Evolutionary conservation across 30 jellyfish, hydroid and myxozoan genomes (phyloP).

Genomic region (Turritopsis dohrnii): DNA sequence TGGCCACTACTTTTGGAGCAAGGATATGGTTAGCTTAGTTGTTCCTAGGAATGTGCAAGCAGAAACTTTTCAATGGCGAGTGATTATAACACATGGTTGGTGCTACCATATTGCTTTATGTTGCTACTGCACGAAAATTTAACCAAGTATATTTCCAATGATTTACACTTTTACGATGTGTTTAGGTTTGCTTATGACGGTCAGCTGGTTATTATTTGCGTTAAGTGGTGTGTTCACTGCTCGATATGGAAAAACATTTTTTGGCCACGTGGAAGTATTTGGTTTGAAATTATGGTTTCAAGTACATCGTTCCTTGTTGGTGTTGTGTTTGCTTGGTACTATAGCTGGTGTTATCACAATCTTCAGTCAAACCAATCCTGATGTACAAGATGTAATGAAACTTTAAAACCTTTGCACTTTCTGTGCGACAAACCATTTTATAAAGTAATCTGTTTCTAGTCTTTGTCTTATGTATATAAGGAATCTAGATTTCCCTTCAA

Average conservation of each 20-base stretch:
- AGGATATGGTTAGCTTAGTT: not conserved
- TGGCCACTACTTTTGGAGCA: not conserved
- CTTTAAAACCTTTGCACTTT: too few species aligned
- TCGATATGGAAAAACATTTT: constrained; percentile 45
- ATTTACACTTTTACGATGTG: not conserved
- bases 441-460: too few species aligned
- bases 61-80: not conserved
- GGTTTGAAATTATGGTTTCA: constrained; percentile 71
- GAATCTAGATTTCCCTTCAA: too few species aligned
- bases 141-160: not conserved
- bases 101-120: not conserved
- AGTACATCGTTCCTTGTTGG: constrained; percentile 8
- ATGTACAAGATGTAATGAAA: not conserved
- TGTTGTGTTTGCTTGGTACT: not conserved
- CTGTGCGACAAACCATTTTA: too few species aligned
- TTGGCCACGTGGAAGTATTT: constrained; percentile 25
- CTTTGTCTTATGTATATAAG: too few species aligned
- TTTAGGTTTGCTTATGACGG: constrained; percentile 52
- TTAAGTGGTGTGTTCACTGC: constrained; percentile 58
- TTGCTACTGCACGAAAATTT: not conserved
- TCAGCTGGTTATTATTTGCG: constrained; percentile 64
- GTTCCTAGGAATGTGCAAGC: not conserved
- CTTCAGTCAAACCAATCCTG: not conserved
- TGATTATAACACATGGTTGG: not conserved
- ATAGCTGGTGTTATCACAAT: not conserved